Percentiles rank a stretch among this genome's conserved stretches.
These are phyloP conservation scores for Paratilapia polleni DNA, from an alignment of 2,113 vertebrate genomes.

Conservation along the genomic window DNA sequence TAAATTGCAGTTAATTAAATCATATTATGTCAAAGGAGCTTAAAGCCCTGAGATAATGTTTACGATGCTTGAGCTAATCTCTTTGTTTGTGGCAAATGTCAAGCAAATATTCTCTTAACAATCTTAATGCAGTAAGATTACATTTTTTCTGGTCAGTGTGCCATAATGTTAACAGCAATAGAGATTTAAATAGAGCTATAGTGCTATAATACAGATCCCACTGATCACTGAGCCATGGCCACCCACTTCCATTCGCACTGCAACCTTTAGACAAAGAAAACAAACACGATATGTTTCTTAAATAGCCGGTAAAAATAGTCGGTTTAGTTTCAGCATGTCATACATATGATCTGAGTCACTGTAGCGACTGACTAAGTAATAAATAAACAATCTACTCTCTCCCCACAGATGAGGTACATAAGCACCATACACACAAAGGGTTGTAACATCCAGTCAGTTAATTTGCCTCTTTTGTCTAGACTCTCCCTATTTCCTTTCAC, in stretches of 20 bases:
- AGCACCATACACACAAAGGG: background rate
- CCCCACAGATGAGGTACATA: background rate
- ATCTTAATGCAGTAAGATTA: background rate
- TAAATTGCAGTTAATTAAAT: background rate
- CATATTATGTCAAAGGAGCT: constrained; percentile 38
- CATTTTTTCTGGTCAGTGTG: background rate
- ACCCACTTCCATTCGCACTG: no score
- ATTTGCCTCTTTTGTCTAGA: background rate
- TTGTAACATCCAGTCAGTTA: background rate
- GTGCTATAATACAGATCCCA: background rate
- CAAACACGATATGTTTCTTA: background rate
- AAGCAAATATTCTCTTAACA: constrained; percentile 18
- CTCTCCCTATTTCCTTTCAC: background rate
- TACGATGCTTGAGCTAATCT: background rate
- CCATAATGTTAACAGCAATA: background rate
- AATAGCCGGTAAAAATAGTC: background rate
- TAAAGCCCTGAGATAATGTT: constrained; percentile 27
- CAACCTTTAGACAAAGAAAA: background rate
- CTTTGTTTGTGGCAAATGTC: constrained; percentile 32
- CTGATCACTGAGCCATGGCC: background rate
- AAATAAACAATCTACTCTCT: background rate
- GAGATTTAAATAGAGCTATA: background rate
- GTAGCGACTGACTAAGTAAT: background rate
- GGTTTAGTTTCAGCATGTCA: background rate
- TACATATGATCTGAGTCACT: background rate